Base-by-base conservation (phyloP, 2,113 vertebrate species). In the Tragelaphus buxtoni region DNA sequence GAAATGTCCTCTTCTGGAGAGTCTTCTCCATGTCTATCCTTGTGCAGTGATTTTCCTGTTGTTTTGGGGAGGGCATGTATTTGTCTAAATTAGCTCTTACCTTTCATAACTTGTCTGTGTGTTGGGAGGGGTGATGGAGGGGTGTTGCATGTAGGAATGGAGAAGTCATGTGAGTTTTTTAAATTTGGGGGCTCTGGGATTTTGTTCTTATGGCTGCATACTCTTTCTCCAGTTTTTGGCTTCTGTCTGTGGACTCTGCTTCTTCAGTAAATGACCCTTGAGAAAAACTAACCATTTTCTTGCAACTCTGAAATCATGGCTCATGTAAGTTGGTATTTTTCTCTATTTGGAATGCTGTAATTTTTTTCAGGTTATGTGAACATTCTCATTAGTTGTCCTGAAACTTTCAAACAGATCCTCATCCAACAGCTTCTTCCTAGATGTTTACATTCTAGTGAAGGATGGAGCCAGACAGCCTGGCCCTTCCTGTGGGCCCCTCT, bases 261-360 rank as follows among this genome's bases (percentile, higher is more conserved):
- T 90, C 83, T 95, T 17, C 84, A 96, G 60, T 65, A 65, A 74
- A 92, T 83, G 92, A 96, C 32, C 65, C 60, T 45, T 69, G 26
- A 90, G 49, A 81, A 92, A 90, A 89, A 74, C 55, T 56, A 61
- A 74, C 17, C 45, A 35, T 47, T 93, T 81, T 89, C 83, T 95
- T 91, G 20, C 9, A 96, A 22, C n/a, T 94, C 60, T 88, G 26
- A 95, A 96, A 95, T 90, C 49, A 98, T 98, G 97, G 97, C 96
- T 92, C 88, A 53, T 72, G 97, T 98, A 96, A 97, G 97, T 97
- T 95, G 55, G 32, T 77, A 24, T 96, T 96, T 94, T 60, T 97
- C 0, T 96, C 20, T 94, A 3, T 86, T 92, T 92, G 17, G 83
- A 94, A 72, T 79, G 42, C 7, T 77, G 3, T 91, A 7, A 30